These are phyloP conservation scores for Sarcophaga peregrina DNA, from an alignment of 1,140 invertebrate species.

Conservation along the genomic window DNA sequence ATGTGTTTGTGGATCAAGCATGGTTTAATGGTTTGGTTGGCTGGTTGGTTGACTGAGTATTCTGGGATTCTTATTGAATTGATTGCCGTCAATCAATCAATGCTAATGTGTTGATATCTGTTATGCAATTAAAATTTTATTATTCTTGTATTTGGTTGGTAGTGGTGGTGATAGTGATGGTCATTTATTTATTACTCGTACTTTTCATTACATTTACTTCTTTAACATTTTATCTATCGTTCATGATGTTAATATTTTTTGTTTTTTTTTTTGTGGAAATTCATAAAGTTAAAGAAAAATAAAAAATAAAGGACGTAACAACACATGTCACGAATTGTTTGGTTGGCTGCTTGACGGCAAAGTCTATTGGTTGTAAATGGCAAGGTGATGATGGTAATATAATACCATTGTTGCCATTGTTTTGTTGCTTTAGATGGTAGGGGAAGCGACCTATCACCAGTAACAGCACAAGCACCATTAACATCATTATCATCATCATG, in stretches of 20 bases:
- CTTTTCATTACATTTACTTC: not conserved
- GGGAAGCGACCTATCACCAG: no score
- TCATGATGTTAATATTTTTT: no score
- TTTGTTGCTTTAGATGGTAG: no score
- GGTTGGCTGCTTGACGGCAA: not conserved
- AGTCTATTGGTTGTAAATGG: no score
- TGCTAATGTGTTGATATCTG: conserved; percentile 42
- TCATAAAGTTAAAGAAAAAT: not conserved
- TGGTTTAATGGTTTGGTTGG: not conserved
- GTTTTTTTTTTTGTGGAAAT: not conserved
- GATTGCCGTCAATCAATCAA: conserved; percentile 44
- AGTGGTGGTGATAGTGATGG: no score
- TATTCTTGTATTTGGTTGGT: conserved; percentile 23
- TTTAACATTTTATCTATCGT: not conserved
- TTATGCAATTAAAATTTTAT: conserved; percentile 43
- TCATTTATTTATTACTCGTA: not conserved
- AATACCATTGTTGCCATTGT: no score
- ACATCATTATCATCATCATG: no score
- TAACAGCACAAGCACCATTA: no score
- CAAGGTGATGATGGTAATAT: no score
- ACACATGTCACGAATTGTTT: not conserved
- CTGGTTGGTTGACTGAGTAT: not conserved
- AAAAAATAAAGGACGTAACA: not conserved
- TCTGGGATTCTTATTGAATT: conserved; percentile 37
- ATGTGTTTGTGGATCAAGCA: not conserved